Base-by-base conservation (phyloP, 2,113 vertebrate genomes). In the Plecturocebus donacophilus region DNA sequence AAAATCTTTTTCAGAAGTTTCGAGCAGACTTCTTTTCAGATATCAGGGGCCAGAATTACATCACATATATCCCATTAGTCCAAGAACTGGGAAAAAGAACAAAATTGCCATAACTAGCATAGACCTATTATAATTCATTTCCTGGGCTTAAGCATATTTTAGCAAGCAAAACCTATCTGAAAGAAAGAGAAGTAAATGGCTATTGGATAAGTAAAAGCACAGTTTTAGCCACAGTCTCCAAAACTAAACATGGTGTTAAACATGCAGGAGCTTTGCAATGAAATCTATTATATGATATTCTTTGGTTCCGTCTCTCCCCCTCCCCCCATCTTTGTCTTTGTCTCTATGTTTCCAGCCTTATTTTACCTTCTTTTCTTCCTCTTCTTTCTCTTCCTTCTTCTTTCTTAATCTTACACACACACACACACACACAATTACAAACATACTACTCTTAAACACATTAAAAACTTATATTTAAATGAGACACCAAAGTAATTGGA, bases 1-100 rank as follows among this genome's bases (percentile, higher is more conserved):
- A 96, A 95, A 97, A 91, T 84, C 16, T 27, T 95, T 96, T 93
- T 27, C 27, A 89, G 52, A 94, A 96, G 13, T 9, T 91, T 23
- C 32, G 19, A 86, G 20, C 7, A 94, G 64, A 77, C 23, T 95
- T 77, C 21, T 64, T 92, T 68, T 93, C 64, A 84, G 61, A 95
- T 92, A 89, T 6, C n/a, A 83, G 52, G 93, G 87, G 19, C 38
- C 61, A 80, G 81, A 92, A 84, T 90, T 92, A 6, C 12, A 92
- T 94, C 38, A 96, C 45, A 70, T 87, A 14, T 56, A n/a, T 32
- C 17, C 4, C 7, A 87, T 49, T 92, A 95, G 10, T 90, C 3
- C 27, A 61, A 76, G 96, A 42, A 70, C 42, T 87, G 54, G 38
- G 54, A 93, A 96, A 95, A 19, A 42, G 3, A 90, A 96, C 42